Evolutionary conservation across 2,797 vertebrate genomes (phyloP).

Genomic region (Anabas testudineus): DNA sequence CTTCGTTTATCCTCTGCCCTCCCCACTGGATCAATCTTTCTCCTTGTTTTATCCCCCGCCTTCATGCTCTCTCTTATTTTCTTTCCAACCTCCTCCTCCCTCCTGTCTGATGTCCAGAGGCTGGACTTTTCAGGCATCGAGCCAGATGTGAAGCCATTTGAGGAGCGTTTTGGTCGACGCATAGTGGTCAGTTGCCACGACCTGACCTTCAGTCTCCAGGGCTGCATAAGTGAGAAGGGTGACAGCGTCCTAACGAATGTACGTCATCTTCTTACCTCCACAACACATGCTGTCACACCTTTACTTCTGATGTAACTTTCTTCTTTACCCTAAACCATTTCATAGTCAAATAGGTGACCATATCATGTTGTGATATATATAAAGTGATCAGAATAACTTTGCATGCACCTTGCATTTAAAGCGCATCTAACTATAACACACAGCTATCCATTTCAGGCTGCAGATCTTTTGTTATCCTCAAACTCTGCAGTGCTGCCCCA

Average conservation of each 20-base stretch:
- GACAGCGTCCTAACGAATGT: slow-evolving; percentile 92
- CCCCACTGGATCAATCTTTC: not conserved
- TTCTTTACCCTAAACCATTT: not conserved
- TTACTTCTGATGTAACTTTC: not conserved
- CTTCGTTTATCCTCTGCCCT: not conserved
- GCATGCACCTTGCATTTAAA: not conserved
- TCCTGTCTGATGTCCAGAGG: slow-evolving; percentile 80
- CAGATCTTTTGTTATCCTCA: not conserved
- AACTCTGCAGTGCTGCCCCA: slow-evolving; percentile 45
- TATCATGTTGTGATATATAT: not conserved
- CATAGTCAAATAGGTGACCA: not conserved
- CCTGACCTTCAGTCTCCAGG: slow-evolving; percentile 92
- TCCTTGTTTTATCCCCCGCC: not conserved
- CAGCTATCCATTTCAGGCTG: slow-evolving; percentile 12
- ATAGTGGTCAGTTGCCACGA: slow-evolving; percentile 93
- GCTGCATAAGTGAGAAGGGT: slow-evolving; percentile 88
- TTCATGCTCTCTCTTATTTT: not conserved
- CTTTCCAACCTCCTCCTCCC: not conserved
- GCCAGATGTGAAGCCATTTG: slow-evolving; percentile 95
- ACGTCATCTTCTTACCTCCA: slow-evolving; percentile 43
- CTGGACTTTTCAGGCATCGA: slow-evolving; percentile 97
- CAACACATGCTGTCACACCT: not conserved
- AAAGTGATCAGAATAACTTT: not conserved
- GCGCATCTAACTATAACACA: slow-evolving; percentile 2
- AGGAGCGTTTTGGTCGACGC: slow-evolving; percentile 93